Base-by-base conservation (phyloP, 2,888 invertebrate species). In the Pocota personata region DNA sequence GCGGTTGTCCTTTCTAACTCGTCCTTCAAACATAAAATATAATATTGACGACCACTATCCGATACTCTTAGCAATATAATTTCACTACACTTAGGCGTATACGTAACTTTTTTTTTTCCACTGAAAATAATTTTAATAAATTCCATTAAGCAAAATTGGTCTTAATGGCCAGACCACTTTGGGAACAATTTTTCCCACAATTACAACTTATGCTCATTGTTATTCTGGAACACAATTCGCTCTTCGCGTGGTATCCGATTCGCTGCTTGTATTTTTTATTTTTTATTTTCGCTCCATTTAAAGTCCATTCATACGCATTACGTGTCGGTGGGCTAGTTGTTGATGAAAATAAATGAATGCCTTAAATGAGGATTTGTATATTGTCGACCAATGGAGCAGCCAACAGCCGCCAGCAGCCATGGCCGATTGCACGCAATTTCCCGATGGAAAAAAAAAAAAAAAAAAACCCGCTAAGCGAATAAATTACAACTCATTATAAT, bases 301-400 rank as follows among this genome's bases (percentile, higher is more conserved):
- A 79, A 79, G 79, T 71, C 58, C 71, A 79, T 84, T 84, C 84
- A 79, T 84, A 84, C 71, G 66, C 58, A 79, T 79, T 84, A 79
- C 79, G 55, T 75, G 83, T 67, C 67, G 71, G 40, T 24, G 62
- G 40, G 48, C 30, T 52, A 66, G 48, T 71, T 75, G 75, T 52
- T 79, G 84, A 84, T 84, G 84, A 40, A 84, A 84, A 84, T 79
- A 84, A 84, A 84, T 84, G 84, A 76, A 66, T 43, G 58, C 79
- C 58, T 75, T 79, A 79, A 84, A 79, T 79, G 69, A 76, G 75
- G 84, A 84, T 79, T 84, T 79, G 75, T 66, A 72, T 78, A 58
- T 73, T 73, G 58, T 21, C 72, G 43, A 50, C 78, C 21, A 21
- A 21, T 4, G 37, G 2, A 24, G 10, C 24, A 0, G n/a, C n/a